These are phyloP conservation scores for Zele albiditarsus DNA, from an alignment of 2,888 invertebrate genomes.

Conservation along the genomic window DNA sequence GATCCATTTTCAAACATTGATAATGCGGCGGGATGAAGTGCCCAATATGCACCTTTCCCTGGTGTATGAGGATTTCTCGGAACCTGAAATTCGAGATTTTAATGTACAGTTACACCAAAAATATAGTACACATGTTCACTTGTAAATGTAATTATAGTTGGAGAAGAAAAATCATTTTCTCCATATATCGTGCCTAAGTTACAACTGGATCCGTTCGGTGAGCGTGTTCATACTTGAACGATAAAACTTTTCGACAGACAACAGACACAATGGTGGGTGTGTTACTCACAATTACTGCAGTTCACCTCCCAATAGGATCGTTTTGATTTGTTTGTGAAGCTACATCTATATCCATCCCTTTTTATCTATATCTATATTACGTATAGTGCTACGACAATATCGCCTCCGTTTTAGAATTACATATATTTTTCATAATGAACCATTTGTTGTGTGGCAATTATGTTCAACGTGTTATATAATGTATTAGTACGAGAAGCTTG, in stretches of 20 bases:
- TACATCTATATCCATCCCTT: background rate
- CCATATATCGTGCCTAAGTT: background rate
- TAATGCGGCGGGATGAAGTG: constrained; percentile 84
- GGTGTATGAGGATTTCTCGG: constrained; percentile 85
- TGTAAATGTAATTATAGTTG: no score
- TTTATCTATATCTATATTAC: background rate
- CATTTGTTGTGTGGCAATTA: background rate
- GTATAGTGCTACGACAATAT: constrained; percentile 29
- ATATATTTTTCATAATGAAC: constrained; percentile 18
- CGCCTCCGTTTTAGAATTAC: constrained; percentile 31
- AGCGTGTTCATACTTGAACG: constrained; percentile 9
- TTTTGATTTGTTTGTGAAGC: constrained; percentile 28
- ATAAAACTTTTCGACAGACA: constrained; percentile 35
- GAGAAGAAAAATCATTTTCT: background rate
- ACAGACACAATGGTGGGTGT: constrained; percentile 25
- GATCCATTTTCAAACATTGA: constrained; percentile 94
- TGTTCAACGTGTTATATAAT: background rate
- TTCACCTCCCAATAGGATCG: background rate
- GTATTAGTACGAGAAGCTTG: background rate
- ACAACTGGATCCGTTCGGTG: constrained; percentile 4
- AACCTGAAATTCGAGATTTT: constrained; percentile 72
- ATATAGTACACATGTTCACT: no score
- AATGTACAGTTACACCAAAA: constrained; percentile 21
- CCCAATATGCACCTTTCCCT: constrained; percentile 90
- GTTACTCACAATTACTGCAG: constrained; percentile 27